Percentiles rank a stretch among this genome's conserved stretches.
phyloP scores from a whole-genome alignment of 2,113 vertebrate species.

The Phaethon lepturus region DNA sequence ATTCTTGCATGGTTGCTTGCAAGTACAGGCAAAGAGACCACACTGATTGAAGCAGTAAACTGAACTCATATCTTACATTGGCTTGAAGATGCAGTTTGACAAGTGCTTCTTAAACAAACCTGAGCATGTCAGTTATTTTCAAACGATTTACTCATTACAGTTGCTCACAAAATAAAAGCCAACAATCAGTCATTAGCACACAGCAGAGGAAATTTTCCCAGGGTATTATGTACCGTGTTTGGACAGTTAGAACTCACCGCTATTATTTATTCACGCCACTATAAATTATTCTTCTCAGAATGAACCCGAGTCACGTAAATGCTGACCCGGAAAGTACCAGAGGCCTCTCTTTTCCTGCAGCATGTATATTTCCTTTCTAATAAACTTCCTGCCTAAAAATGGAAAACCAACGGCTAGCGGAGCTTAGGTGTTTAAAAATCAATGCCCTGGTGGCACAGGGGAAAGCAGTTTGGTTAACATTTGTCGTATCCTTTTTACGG shows the following conservation, averaged over 20 bases:
- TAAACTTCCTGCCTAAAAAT: slow-evolving; percentile 58
- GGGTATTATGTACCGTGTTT: slow-evolving; percentile 59
- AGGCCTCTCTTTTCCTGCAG: slow-evolving; percentile 31
- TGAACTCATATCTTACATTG: not conserved
- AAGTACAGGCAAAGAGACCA: not conserved
- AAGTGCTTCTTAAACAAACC: slow-evolving; percentile 53
- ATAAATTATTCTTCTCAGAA: slow-evolving; percentile 72
- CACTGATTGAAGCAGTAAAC: not conserved
- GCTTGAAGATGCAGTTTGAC: slow-evolving; percentile 19
- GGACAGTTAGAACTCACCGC: slow-evolving; percentile 60
- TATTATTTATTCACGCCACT: slow-evolving; percentile 73
- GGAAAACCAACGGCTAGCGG: slow-evolving; percentile 62
- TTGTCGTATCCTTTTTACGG: slow-evolving; percentile 7
- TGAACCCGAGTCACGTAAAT: slow-evolving; percentile 69
- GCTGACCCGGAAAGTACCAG: slow-evolving; percentile 62
- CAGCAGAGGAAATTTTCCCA: slow-evolving; percentile 38
- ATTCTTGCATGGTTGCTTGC: not conserved
- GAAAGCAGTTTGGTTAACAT: slow-evolving; percentile 8
- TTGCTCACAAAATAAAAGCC: slow-evolving; percentile 42
- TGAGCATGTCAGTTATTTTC: slow-evolving; percentile 18
- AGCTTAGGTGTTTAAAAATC: slow-evolving; percentile 56
- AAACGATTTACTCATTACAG: slow-evolving; percentile 51
- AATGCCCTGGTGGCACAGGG: not conserved
- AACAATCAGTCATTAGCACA: slow-evolving; percentile 13
- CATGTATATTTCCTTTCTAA: not conserved